These are phyloP conservation scores for Piscicola geometra DNA, from an alignment of 2,888 invertebrate species.

Conservation along the genomic window DNA sequence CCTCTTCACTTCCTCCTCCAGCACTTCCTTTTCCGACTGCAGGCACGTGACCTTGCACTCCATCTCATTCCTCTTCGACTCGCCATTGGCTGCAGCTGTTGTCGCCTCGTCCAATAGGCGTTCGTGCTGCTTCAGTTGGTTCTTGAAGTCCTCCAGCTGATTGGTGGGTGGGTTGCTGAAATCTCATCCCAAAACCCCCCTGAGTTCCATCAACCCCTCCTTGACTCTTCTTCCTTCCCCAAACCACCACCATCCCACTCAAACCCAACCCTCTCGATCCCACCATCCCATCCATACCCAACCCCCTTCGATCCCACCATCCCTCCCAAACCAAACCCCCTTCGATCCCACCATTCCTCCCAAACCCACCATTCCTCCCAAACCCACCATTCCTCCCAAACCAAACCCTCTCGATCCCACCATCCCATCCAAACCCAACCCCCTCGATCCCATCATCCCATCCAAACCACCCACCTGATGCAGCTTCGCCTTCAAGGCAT, in stretches of 20 bases:
- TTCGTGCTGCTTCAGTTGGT: conserved; percentile 45
- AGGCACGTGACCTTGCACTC: conserved; percentile 48
- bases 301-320: conserved; percentile 1
- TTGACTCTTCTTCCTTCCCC: no score
- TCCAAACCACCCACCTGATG: conserved; percentile 32
- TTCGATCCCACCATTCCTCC: background rate
- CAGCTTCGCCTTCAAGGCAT: conserved; percentile 21
- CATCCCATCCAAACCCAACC: no score
- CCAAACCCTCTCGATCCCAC: no score
- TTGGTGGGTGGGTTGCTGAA: background rate
- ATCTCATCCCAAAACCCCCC: no score
- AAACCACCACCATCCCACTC: background rate
- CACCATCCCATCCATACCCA: background rate
- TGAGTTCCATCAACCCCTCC: no score
- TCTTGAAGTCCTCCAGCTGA: conserved; percentile 32
- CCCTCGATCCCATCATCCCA: no score
- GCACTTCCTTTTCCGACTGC: conserved; percentile 46
- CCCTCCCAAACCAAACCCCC: conserved; percentile 13
- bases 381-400: background rate
- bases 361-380: background rate
- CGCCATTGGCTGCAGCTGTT: conserved; percentile 33
- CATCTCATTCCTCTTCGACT: conserved; percentile 46
- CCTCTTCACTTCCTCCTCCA: conserved; percentile 39
- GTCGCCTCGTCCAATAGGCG: conserved; percentile 48
- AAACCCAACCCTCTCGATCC: background rate